These are phyloP conservation scores for Orchesella flavescens DNA, from an alignment of 2,888 invertebrate genomes.

Conservation along the genomic window DNA sequence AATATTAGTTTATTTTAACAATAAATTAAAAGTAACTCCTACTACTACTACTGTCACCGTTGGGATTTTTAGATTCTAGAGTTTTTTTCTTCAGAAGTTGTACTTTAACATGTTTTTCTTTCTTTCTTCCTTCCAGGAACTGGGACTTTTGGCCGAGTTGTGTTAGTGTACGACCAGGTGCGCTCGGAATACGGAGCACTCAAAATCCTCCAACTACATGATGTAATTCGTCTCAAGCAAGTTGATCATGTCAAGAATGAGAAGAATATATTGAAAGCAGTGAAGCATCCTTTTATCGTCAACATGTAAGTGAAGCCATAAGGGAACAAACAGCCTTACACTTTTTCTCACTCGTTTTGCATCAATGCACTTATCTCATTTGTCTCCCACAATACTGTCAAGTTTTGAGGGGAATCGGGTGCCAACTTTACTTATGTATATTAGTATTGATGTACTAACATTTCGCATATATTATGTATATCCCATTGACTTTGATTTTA, in stretches of 20 bases:
- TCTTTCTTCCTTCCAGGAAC: conserved; percentile 80
- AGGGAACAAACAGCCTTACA: neutral
- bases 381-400: conserved; percentile 33
- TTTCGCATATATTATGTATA: no score
- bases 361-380: conserved; percentile 38
- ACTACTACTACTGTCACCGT: no score
- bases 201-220: conserved; percentile 94
- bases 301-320: conserved; percentile 83
- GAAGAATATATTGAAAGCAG: conserved; percentile 88
- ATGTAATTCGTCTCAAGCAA: conserved; percentile 95
- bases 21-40: no score
- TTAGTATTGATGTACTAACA: neutral
- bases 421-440: neutral
- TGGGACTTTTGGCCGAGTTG: conserved; percentile 96
- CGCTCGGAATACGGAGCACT: conserved; percentile 90
- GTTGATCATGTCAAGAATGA: conserved; percentile 98
- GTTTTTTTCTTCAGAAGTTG: no score
- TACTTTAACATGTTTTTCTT: no score
- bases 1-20: no score
- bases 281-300: conserved; percentile 96
- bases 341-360: neutral
- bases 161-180: conserved; percentile 88
- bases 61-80: no score
- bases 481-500: no score
- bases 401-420: conserved; percentile 7